Evolutionary conservation across 2,888 invertebrate genomes (phyloP), one percentile per base, ranked within the genome.

Genomic region (Cabera pusaria): DNA sequence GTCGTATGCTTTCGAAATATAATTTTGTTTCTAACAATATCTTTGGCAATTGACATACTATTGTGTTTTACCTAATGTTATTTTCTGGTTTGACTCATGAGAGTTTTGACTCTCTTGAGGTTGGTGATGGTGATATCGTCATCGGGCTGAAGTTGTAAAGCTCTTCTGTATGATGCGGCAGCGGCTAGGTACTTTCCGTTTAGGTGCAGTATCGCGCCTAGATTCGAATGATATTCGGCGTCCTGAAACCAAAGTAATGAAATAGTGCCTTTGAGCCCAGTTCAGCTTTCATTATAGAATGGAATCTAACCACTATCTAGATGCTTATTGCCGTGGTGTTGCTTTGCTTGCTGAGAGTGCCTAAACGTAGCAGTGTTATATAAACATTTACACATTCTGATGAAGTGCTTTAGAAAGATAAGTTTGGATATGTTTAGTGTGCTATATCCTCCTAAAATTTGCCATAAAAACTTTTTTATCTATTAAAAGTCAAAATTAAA

Each of bases 161-260:
- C 98, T 66, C 93, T 93, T 55, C 94, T 90, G 79, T 98, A 98
- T 42, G 96, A 95, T 6, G 92, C 90, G 24, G 97, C 96, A 0
- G 98, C 98, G 51, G 97, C 95, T 11, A 91, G 89, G 60, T 96
- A 94, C 78, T 97, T 97, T 10, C 97, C 97, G 74, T 98, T 96
- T 52, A 97, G 90, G 85, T 98, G 98, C 41, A 97, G 90, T 71
- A 98, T 98, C 39, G 98, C 98, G 10, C 98, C 98, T 37, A 98
- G 91, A 80, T 98, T 98, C 64, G 97, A 97, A 82, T 97, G 97
- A 40, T 96, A 95, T 53, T 96, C 93, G 0, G 97, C 95, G 67
- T 97, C 96, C 93, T 96, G 80, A 9, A 64, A 70, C 49, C 44
- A 58, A 63, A 53, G 32, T 32, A 28, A 46, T 34, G 27, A 51